phyloP scores from a whole-genome alignment of 2,888 invertebrate species.

The Eumerus sabulonum region DNA sequence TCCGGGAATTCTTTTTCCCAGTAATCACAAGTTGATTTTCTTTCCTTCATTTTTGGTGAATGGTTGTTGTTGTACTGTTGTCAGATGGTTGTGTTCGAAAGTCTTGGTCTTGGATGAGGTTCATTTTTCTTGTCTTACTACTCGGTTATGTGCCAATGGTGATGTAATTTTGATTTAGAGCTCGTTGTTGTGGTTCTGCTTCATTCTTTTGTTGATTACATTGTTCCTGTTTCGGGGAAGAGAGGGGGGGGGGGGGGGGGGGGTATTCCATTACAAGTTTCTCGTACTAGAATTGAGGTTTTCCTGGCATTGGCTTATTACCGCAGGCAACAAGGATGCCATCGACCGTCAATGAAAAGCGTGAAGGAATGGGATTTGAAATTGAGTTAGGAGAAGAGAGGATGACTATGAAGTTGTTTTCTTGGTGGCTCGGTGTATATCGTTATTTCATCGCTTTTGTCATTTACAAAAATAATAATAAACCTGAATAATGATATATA shows the following conservation, averaged over 20 bases:
- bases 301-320: too few relatives aligned
- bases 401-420: conserved; percentile 38
- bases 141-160: conserved; percentile 27
- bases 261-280: conserved; percentile 29
- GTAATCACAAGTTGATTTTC: not conserved
- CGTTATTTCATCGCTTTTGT: conserved; percentile 57
- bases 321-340: conserved; percentile 11
- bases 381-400: conserved; percentile 53
- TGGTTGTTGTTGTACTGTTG: conserved; percentile 1
- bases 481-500: conserved; percentile 57
- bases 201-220: conserved; percentile 54
- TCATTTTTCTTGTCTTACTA: not conserved
- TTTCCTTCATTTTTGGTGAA: not conserved
- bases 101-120: too few relatives aligned
- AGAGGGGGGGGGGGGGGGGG: conserved; percentile 39
- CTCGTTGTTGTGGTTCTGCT: conserved; percentile 4
- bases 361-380: conserved; percentile 33
- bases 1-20: conserved; percentile 1
- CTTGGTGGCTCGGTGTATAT: conserved; percentile 5
- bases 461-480: conserved; percentile 64
- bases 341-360: conserved; percentile 42
- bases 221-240: conserved; percentile 47
- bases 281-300: too few relatives aligned
- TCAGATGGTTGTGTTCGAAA: too few relatives aligned
- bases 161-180: conserved; percentile 61